Conservation (phyloP, 2,113 vertebrate species). For the Cichladusa arquata region DNA sequence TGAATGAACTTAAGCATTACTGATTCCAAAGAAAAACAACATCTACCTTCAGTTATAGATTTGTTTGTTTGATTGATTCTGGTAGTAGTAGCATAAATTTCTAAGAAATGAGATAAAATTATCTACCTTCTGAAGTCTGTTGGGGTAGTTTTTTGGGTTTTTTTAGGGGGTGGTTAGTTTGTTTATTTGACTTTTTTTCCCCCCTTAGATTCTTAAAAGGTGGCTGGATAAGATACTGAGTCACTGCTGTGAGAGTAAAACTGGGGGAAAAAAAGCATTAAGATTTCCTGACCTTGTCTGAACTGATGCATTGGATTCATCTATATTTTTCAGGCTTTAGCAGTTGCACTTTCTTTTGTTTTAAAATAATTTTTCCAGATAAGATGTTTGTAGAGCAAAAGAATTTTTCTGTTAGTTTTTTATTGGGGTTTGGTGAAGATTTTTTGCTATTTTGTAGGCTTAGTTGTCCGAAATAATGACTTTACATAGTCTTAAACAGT, state of each 20-base stretch:
- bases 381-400: background rate
- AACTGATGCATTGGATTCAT: background rate
- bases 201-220: background rate
- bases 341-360: background rate
- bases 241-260: background rate
- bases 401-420: background rate
- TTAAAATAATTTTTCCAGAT: background rate
- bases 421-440: fast-evolving
- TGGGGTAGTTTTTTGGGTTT: fast-evolving
- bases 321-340: background rate
- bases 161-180: fast-evolving
- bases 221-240: background rate
- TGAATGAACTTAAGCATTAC: background rate
- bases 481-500: background rate
- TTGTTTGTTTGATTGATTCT: background rate
- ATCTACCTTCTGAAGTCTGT: background rate
- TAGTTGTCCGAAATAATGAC: background rate
- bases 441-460: background rate
- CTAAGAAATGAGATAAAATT: background rate
- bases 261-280: background rate
- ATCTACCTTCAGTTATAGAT: background rate
- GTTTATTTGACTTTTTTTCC: background rate
- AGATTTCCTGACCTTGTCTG: background rate
- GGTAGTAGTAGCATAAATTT: background rate
- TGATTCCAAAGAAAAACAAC: background rate